Conservation (phyloP, 2,797 vertebrate species). For the Orientallactaga sibirica region DNA sequence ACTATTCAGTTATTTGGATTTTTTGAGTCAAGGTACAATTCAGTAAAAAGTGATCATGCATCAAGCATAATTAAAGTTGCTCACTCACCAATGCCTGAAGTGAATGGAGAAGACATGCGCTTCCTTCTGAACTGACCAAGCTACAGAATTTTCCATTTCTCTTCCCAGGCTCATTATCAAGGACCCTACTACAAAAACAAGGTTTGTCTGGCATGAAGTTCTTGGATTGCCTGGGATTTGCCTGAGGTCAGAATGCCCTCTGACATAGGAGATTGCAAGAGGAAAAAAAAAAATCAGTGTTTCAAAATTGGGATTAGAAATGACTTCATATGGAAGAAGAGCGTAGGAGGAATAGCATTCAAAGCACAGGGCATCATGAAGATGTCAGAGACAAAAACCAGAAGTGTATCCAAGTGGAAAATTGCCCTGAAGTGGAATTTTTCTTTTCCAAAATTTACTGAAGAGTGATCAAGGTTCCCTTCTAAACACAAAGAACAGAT, state of each 20-base stretch:
- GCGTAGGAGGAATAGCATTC: neutral
- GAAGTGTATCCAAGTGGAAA: conserved; percentile 18
- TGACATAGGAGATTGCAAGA: conserved; percentile 12
- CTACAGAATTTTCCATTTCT: conserved; percentile 57
- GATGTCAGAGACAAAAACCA: conserved; percentile 73
- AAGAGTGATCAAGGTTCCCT: conserved; percentile 63
- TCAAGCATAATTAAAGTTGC: conserved; percentile 46
- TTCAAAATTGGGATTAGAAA: conserved; percentile 69
- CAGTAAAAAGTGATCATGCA: conserved; percentile 69
- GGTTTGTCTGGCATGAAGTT: conserved; percentile 50
- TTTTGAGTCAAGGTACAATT: conserved; percentile 80
- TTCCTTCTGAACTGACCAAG: conserved; percentile 15
- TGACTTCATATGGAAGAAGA: conserved; percentile 26
- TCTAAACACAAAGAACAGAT: conserved; percentile 64
- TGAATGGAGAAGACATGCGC: conserved; percentile 30
- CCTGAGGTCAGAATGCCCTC: conserved; percentile 65
- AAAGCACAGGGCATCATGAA: neutral
- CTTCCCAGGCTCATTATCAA: conserved; percentile 35
- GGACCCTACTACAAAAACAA: conserved; percentile 42
- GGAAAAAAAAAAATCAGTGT: conserved; percentile 20
- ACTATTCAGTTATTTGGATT: conserved; percentile 71
- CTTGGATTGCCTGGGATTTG: conserved; percentile 45
- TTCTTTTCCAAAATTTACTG: conserved; percentile 71
- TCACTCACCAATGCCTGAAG: conserved; percentile 10
- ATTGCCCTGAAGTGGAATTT: conserved; percentile 38